Conservation (phyloP, 2,888 invertebrate species). For the Eupithecia pulchellata region DNA sequence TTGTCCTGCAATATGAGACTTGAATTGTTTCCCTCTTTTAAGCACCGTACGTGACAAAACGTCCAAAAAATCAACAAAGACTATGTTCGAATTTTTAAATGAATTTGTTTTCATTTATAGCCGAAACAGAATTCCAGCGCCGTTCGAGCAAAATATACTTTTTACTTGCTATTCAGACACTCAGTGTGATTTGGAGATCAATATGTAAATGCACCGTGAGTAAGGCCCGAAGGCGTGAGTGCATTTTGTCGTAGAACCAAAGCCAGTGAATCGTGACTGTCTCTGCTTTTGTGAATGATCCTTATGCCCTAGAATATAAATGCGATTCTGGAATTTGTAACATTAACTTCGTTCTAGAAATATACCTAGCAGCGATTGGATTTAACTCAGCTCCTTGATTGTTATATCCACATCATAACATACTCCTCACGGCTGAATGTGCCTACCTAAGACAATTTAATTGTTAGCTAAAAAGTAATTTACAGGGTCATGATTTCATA, state of each 20-base stretch:
- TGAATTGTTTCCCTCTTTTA: neutral
- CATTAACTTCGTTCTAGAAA: constrained; percentile 20
- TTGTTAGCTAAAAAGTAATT: neutral
- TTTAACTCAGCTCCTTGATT: neutral
- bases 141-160: constrained; percentile 54
- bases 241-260: constrained; percentile 77
- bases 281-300: constrained; percentile 60
- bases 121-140: constrained; percentile 38
- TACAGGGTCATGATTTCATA: neutral
- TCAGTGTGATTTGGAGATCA: constrained; percentile 75
- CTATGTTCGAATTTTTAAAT: constrained; percentile 20
- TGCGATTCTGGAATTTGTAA: constrained; percentile 22
- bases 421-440: neutral
- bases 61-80: neutral
- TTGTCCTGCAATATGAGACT: neutral
- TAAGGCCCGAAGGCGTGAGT: constrained; percentile 71
- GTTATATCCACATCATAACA: neutral
- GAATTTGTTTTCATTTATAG: constrained; percentile 17
- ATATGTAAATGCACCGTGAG: constrained; percentile 80
- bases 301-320: constrained; percentile 56
- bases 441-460: neutral
- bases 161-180: constrained; percentile 68
- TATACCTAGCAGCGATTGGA: neutral
- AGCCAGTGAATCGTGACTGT: constrained; percentile 63
- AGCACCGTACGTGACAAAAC: neutral